Percentiles rank a stretch among this genome's conserved stretches.
These are phyloP conservation scores for Drosophila mettleri DNA, from an alignment of 2,888 invertebrate genomes.

Conservation along the genomic window DNA sequence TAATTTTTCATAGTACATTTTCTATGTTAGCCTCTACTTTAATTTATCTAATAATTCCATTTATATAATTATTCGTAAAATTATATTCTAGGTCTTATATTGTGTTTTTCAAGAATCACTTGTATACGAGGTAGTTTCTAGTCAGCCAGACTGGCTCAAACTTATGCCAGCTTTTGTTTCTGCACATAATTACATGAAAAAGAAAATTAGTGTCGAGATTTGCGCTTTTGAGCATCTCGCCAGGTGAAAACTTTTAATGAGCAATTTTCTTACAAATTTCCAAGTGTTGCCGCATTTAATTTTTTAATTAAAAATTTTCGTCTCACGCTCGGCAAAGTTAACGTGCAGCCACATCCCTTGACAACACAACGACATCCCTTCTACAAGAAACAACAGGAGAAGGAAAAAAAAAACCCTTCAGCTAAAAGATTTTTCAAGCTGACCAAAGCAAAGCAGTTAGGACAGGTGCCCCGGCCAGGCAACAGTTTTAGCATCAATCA, in stretches of 20 bases:
- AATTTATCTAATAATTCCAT: too few relatives aligned
- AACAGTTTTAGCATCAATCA: conserved; percentile 58
- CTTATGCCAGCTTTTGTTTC: conserved; percentile 23
- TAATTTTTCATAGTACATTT: too few relatives aligned
- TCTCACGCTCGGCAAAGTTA: conserved; percentile 6
- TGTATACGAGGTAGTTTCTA: conserved; percentile 9
- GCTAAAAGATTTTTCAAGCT: conserved; percentile 44
- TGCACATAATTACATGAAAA: conserved; percentile 76
- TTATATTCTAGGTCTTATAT: too few relatives aligned
- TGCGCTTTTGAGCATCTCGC: conserved; percentile 67
- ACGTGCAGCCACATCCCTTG: conserved; percentile 6
- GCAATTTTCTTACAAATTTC: conserved; percentile 79
- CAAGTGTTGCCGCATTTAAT: conserved; percentile 78
- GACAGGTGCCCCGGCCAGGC: conserved; percentile 8
- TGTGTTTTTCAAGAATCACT: too few relatives aligned
- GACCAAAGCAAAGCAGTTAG: conserved; percentile 34
- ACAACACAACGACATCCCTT: conserved; percentile 11
- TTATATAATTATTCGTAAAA: too few relatives aligned
- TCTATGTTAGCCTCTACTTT: too few relatives aligned
- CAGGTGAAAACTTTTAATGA: conserved; percentile 81
- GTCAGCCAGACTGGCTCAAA: neutral
- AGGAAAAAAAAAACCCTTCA: conserved; percentile 10
- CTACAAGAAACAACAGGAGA: neutral
- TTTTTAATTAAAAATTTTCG: conserved; percentile 73
- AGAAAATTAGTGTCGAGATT: conserved; percentile 77